phyloP scores from a whole-genome alignment of 2,113 vertebrate genomes.

The Carassius auratus region DNA sequence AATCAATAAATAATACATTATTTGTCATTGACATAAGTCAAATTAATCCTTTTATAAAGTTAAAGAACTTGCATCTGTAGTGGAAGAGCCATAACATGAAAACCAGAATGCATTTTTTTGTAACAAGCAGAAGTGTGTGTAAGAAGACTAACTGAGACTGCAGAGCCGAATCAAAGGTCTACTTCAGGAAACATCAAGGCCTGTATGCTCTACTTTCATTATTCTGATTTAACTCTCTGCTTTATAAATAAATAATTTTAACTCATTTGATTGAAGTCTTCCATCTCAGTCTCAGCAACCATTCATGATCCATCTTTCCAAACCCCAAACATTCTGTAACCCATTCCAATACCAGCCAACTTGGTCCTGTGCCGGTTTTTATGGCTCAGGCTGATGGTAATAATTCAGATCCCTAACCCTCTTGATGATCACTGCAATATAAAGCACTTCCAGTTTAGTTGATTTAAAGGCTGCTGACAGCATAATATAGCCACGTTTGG shows the following conservation, averaged over 20 bases:
- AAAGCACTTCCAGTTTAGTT: constrained; percentile 40
- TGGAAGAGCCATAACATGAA: neutral
- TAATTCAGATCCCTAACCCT: constrained; percentile 44
- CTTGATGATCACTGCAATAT: constrained; percentile 49
- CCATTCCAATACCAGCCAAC: neutral
- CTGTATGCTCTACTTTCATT: neutral
- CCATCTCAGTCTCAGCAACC: neutral
- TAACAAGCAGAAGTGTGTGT: too few species aligned
- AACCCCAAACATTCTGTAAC: constrained; percentile 18
- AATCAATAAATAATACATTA: neutral
- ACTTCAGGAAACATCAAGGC: neutral
- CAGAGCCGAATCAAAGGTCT: neutral
- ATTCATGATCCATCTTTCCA: neutral
- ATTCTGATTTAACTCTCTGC: neutral
- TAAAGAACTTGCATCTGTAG: neutral
- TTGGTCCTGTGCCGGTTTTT: neutral
- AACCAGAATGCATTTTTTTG: too few species aligned
- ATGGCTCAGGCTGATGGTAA: constrained; percentile 1
- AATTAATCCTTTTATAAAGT: neutral
- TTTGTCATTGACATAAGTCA: neutral
- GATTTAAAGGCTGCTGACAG: constrained; percentile 54
- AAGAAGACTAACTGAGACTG: neutral
- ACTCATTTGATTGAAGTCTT: neutral
- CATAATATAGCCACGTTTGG: constrained; percentile 42
- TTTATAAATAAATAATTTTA: neutral